Percentiles rank a stretch among this genome's conserved stretches.
Evolutionary conservation across 2,888 invertebrate species (phyloP).

Genomic region (Pyralis farinalis): DNA sequence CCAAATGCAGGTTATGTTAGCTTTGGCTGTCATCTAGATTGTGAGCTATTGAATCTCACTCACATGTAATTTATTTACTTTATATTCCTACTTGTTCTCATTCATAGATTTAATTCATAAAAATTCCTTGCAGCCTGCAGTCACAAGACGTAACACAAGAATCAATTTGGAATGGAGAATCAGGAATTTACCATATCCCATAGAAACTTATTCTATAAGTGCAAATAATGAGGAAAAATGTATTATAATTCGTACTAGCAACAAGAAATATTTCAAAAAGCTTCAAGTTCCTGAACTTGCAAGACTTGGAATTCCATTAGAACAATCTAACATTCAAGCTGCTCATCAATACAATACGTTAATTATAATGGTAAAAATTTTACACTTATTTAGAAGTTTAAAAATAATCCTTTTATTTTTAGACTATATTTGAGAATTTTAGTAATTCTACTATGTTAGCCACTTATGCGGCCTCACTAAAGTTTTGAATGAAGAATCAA

Average conservation of each 20-base stretch:
- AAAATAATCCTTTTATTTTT: too few relatives aligned
- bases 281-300: constrained; percentile 85
- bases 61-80: too few relatives aligned
- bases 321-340: constrained; percentile 84
- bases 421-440: too few relatives aligned
- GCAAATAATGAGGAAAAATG: constrained; percentile 83
- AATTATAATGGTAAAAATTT: constrained; percentile 83
- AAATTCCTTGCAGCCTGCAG: constrained; percentile 82
- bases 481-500: too few relatives aligned
- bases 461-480: too few relatives aligned
- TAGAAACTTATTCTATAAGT: constrained; percentile 85
- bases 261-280: constrained; percentile 91
- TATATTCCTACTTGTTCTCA: too few relatives aligned
- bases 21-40: too few relatives aligned
- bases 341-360: constrained; percentile 89
- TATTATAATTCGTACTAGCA: constrained; percentile 86
- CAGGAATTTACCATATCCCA: constrained; percentile 87
- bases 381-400: too few relatives aligned
- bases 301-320: constrained; percentile 81
- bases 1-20: too few relatives aligned
- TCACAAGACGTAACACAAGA: constrained; percentile 87
- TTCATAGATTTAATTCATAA: too few relatives aligned
- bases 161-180: constrained; percentile 90
- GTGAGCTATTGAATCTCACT: too few relatives aligned
- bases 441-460: too few relatives aligned